phyloP scores from a whole-genome alignment of 2,113 vertebrate genomes.

The Ceyx cyanopectus region DNA sequence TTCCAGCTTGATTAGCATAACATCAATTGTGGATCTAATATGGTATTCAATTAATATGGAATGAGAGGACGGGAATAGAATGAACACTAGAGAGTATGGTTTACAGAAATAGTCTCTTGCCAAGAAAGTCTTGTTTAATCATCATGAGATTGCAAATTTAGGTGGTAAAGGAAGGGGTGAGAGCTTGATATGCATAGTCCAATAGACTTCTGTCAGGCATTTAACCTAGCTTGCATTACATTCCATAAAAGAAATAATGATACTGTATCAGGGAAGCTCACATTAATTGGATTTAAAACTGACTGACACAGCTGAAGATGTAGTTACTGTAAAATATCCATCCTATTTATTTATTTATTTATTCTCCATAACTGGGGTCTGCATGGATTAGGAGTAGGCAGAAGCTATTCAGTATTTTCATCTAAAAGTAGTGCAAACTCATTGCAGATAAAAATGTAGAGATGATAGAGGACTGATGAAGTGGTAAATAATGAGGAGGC shows the following conservation, averaged over 20 bases:
- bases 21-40: neutral
- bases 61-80: neutral
- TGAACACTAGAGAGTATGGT: neutral
- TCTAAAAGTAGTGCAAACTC: neutral
- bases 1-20: neutral
- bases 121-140: neutral
- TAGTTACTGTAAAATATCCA: neutral
- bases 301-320: neutral
- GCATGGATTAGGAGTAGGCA: neutral
- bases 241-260: neutral
- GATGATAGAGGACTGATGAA: conserved; percentile 26
- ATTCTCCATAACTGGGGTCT: neutral
- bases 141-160: neutral
- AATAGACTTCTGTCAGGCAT: neutral
- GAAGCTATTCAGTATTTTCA: conserved; percentile 9
- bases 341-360: neutral
- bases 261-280: neutral
- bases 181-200: neutral
- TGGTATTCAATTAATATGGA: neutral
- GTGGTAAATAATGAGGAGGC: conserved; percentile 9
- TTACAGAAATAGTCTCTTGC: neutral
- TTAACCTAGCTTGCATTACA: neutral
- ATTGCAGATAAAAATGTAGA: neutral
- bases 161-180: neutral
- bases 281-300: neutral